phyloP scores from a whole-genome alignment of 2,888 invertebrate genomes.

The Tanaodytes sp. region DNA sequence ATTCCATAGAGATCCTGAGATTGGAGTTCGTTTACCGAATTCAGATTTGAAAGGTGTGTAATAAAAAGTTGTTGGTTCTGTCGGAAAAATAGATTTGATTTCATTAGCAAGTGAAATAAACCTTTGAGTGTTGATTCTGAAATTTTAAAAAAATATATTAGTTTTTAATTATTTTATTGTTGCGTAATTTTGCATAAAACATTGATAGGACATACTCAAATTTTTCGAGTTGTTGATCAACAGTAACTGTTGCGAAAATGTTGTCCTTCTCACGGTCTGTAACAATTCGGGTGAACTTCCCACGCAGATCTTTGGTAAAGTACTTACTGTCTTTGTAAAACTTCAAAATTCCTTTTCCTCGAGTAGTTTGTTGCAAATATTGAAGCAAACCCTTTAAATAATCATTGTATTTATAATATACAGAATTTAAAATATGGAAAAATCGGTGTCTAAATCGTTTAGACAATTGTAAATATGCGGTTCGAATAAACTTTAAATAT shows the following conservation, averaged over 20 bases:
- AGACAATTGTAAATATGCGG: too few relatives aligned
- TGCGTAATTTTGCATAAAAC: background rate
- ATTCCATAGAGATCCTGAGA: background rate
- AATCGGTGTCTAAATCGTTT: too few relatives aligned
- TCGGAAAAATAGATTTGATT: background rate
- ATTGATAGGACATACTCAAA: background rate
- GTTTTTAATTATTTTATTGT: background rate
- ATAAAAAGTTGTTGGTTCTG: background rate
- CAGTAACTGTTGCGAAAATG: background rate
- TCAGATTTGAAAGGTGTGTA: conserved; percentile 5
- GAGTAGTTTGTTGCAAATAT: background rate
- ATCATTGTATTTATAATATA: too few relatives aligned
- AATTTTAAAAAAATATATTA: background rate
- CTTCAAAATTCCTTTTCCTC: background rate
- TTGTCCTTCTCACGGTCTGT: conserved; percentile 2
- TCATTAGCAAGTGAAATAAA: conserved; percentile 1
- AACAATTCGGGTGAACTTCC: conserved; percentile 2
- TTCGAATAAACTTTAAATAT: too few relatives aligned
- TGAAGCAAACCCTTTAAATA: background rate
- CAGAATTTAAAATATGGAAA: too few relatives aligned
- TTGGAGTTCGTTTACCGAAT: background rate
- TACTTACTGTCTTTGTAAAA: conserved; percentile 1
- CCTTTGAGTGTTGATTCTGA: background rate
- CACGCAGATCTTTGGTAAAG: conserved; percentile 1
- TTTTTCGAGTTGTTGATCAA: conserved; percentile 1